phyloP scores from a whole-genome alignment of 2,797 vertebrate species.

The Sebastes diploproa region DNA sequence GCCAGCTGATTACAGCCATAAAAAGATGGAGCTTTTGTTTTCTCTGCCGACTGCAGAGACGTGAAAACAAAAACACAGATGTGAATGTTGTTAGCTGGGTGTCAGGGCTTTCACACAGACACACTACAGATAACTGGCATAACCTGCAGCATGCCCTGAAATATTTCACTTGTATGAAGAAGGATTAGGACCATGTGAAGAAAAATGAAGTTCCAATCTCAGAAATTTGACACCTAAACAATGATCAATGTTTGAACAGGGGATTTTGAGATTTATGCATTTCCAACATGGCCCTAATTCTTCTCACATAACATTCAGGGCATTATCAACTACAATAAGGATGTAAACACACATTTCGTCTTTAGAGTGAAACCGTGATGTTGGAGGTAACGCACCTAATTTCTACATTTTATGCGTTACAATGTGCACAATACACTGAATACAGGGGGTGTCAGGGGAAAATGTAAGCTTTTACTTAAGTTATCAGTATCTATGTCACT shows the following conservation, averaged over 20 bases:
- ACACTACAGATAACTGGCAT: not conserved
- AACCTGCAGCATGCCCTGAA: not conserved
- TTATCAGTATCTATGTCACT: fast-evolving
- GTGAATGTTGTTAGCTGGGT: slow-evolving; percentile 1
- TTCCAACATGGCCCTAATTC: not conserved
- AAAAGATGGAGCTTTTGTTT: slow-evolving; percentile 18
- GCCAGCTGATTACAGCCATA: slow-evolving; percentile 28
- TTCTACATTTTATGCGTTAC: not conserved
- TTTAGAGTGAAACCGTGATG: not conserved
- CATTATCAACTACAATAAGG: not conserved
- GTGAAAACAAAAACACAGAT: slow-evolving; percentile 5
- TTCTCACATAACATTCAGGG: not conserved
- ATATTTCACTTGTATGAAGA: not conserved
- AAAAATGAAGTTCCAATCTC: not conserved
- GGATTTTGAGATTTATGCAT: not conserved
- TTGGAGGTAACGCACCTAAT: not conserved
- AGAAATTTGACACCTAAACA: too few species aligned
- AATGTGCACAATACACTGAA: not conserved
- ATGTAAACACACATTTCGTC: not conserved
- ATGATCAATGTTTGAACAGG: not conserved
- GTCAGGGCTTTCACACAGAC: not conserved
- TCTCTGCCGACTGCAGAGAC: slow-evolving; percentile 6
- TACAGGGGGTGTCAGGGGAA: not conserved
- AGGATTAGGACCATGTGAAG: not conserved
- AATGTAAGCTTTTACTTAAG: not conserved